Evolutionary conservation across 2,113 vertebrate genomes (phyloP), one percentile per base, ranked within the genome.

Genomic region (Atherinomorus stipes): DNA sequence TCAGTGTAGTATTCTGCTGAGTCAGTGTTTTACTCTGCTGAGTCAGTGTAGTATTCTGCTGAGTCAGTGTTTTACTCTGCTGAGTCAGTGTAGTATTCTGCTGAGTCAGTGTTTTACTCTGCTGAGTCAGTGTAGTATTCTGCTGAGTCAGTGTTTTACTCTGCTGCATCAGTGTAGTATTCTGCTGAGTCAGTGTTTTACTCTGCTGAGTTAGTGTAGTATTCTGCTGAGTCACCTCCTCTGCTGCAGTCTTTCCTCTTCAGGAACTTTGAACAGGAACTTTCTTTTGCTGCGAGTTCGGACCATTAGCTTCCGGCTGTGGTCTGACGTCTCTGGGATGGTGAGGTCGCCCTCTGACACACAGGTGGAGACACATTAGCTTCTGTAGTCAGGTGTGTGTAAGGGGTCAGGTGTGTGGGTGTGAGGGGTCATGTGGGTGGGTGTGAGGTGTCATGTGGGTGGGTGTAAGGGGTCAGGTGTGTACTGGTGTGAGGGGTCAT

Each of bases 231-330:
- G 7, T 49, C 50, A 98, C 98, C 97, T 91, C 58, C 96, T 93
- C 89, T 98, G 97, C 53, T 96, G 98, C 3, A 97, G 81, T 11
- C 96, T 78, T 71, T 99, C 98, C 70, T 98, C 98, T 77, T 99
- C 97, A 0, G 98, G 96, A 67, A 99, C 96, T 84, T 96, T 98
- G 76, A 99, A 99, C 9, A 99, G 95, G 9, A 99, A 99, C 88
- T 96, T 97, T 81, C 97, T 93, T 81, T 99, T 98, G 91, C 97
- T 99, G 65, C 98, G 94, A 0, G 98, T 99, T 45, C 98, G 94
- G 23, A 99, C 94, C 98, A 99, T 98, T 91, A 97, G 93, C 90
- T 96, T 98, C 92, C 92, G 96, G 92, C 96, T 99, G 72, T 95
- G 95, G 65, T 98, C 98, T 0, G 95, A 96, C 0, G 96, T 98